Evolutionary conservation across 2,797 vertebrate species (phyloP).

Genomic region (Ceyx erithaca): DNA sequence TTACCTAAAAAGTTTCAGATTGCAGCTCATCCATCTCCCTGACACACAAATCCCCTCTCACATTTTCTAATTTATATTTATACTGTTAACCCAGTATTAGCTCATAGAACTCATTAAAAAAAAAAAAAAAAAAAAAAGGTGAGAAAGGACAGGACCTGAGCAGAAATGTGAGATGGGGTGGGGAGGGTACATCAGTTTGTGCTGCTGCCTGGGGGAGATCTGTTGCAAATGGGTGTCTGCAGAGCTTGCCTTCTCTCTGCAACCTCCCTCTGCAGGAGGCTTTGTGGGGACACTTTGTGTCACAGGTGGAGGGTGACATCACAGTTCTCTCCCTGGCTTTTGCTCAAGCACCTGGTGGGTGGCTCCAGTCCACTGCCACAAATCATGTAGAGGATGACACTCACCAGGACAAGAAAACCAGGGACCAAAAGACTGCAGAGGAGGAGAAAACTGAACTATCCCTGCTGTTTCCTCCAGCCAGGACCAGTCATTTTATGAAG

Average conservation of each 20-base stretch:
- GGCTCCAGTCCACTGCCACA: not conserved
- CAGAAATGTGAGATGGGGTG: fast-evolving
- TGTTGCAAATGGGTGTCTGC: not conserved
- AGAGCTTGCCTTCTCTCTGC: not conserved
- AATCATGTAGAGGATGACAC: fast-evolving
- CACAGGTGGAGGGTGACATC: not conserved
- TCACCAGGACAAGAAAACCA: not conserved
- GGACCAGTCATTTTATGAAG: fast-evolving
- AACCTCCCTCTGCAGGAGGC: not conserved
- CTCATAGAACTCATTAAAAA: not conserved
- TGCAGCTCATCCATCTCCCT: conserved; percentile 51
- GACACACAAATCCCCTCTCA: conserved; percentile 36
- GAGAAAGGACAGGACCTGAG: not conserved
- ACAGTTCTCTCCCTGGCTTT: not conserved
- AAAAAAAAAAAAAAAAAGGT: not conserved
- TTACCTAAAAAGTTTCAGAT: conserved; percentile 38
- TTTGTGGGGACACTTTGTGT: not conserved
- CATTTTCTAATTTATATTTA: not conserved
- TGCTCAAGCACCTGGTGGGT: not conserved
- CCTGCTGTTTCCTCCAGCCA: not conserved
- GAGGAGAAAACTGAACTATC: not conserved
- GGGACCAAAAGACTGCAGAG: not conserved
- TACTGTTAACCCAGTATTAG: not conserved
- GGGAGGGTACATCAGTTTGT: fast-evolving
- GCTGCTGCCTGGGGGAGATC: not conserved